Evolutionary conservation across 2,113 vertebrate genomes (phyloP), one percentile per base, ranked within the genome.

Genomic region (Oophaga pumilio): DNA sequence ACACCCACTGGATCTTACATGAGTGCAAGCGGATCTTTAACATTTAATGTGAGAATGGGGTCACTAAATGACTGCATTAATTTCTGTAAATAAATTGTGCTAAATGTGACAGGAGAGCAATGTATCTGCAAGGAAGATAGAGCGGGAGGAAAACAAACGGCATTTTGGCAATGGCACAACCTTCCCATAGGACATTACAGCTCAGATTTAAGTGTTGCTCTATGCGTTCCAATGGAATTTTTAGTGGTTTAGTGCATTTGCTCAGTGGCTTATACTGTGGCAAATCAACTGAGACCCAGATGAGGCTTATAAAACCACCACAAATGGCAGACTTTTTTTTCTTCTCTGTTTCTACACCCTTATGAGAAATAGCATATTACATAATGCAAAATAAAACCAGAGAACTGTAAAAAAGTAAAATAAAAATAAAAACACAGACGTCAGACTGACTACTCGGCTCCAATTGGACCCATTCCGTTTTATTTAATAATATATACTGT

Each of bases 261-360:
- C 86, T 87, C 69, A 82, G 86, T 87, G 79, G 78, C 86, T 87
- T 76, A 87, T 82, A 82, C 78, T 87, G 66, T 87, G 68, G 77
- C 85, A 87, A 87, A 87, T 87, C 52, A 87, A 82, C 86, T 76
- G 52, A 73, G 22, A 76, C 60, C 86, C 78, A 82, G 68, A 87
- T 64, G 85, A 87, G 28, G 76, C 86, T 87, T 87, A 68, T 82
- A 87, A 87, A 82, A 81, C 60, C 33, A 59, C 50, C 49, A 77
- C 73, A 57, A 50, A 85, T 74, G 68, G 20, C 50, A 74, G 52
- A 56, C n/a, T 68, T 60, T 86, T 66, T 53, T 85, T 60, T 18
- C 28, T 15, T 26, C 24, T 68, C 7, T 24, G 50, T 10, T 28
- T 43, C 18, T 62, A 60, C 59, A 62, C 28, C 26, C 59, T 43